Percentiles rank a stretch among this genome's conserved stretches.
Conservation (phyloP, 2,113 vertebrate genomes). For the Coptodon bakossiorum region DNA sequence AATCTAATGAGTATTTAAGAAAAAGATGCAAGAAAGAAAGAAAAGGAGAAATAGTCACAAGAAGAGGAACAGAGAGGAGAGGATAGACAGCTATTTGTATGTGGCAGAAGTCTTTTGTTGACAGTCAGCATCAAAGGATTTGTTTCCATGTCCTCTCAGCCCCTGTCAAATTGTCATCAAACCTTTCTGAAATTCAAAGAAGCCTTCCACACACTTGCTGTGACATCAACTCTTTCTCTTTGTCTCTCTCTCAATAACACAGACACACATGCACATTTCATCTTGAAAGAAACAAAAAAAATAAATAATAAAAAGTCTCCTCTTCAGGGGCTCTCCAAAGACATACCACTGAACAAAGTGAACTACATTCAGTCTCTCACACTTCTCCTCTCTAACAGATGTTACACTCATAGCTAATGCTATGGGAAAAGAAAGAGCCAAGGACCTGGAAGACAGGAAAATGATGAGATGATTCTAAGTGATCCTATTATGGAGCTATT, state of each 20-base stretch:
- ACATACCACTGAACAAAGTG: slow-evolving; percentile 26
- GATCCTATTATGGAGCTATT: slow-evolving; percentile 18
- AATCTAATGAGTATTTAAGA: neutral
- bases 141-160: slow-evolving; percentile 43
- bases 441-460: neutral
- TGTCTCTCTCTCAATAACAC: slow-evolving; percentile 30
- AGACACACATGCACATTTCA: slow-evolving; percentile 27
- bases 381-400: slow-evolving; percentile 1
- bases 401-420: neutral
- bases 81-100: slow-evolving; percentile 47
- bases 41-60: neutral
- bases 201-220: slow-evolving; percentile 24
- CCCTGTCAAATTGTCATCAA: slow-evolving; percentile 54
- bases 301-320: neutral
- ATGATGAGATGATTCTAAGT: neutral
- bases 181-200: slow-evolving; percentile 53
- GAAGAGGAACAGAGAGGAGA: neutral
- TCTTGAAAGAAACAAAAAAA: slow-evolving; percentile 15
- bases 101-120: slow-evolving; percentile 45
- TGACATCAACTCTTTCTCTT: slow-evolving; percentile 35
- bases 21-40: neutral
- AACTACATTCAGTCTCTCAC: slow-evolving; percentile 24
- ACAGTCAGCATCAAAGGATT: slow-evolving; percentile 55
- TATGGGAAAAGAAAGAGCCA: neutral
- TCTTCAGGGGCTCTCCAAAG: slow-evolving; percentile 32